A percentile compares a stretch with the other conserved stretches of the same genome.
Evolutionary conservation across 2,888 invertebrate species (phyloP).

Genomic region (Drosophila fungiperda): DNA sequence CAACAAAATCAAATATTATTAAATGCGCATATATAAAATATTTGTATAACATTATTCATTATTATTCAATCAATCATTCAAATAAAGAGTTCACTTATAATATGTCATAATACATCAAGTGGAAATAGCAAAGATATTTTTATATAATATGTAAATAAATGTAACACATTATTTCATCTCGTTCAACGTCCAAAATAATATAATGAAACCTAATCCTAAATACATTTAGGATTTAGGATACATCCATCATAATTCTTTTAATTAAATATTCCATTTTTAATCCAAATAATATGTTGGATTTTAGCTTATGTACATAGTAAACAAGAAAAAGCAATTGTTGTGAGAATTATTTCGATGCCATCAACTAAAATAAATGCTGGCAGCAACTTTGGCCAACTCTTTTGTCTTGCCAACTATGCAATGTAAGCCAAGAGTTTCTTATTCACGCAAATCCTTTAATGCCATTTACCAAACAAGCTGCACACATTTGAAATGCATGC

Average conservation of each 20-base stretch:
- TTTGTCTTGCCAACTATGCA: constrained; percentile 30
- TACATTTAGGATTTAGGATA: no score
- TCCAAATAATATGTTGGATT: not conserved
- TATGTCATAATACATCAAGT: not conserved
- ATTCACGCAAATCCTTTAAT: constrained; percentile 78
- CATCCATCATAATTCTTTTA: not conserved
- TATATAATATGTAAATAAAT: not conserved
- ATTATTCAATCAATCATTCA: not conserved
- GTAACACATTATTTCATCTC: not conserved
- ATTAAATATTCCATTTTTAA: not conserved
- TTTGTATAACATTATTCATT: not conserved
- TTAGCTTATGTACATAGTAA: not conserved
- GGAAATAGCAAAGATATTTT: not conserved
- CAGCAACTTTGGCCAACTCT: constrained; percentile 39
- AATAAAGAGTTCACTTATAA: not conserved
- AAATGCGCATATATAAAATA: not conserved
- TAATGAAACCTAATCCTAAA: not conserved
- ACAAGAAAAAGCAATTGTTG: not conserved
- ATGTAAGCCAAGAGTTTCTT: constrained; percentile 53
- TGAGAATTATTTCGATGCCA: constrained; percentile 19
- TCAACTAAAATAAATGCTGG: constrained; percentile 28
- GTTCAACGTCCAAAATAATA: no score
- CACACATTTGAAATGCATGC: constrained; percentile 72
- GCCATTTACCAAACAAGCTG: constrained; percentile 72
- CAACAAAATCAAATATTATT: not conserved